Evolutionary conservation across 1,140 invertebrate species (phyloP).

Genomic region (Tetragonula clypearis): DNA sequence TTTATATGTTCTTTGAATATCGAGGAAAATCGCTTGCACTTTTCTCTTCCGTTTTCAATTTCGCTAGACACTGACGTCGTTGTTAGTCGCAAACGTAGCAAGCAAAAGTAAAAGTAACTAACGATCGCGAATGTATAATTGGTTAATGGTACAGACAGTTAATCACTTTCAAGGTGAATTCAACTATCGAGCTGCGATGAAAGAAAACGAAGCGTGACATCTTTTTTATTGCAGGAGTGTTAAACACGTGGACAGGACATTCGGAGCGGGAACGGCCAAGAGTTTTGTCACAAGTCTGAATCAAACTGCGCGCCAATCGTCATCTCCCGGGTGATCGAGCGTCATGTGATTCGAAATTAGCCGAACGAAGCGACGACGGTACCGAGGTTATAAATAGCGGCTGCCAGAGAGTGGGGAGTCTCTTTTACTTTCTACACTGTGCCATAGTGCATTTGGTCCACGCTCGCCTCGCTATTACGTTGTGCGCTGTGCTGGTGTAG

Average conservation of each 20-base stretch:
- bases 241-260: conserved; percentile 27
- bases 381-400: conserved; percentile 77
- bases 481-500: conserved; percentile 60
- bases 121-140: not conserved
- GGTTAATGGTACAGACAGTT: no score
- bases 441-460: conserved; percentile 65
- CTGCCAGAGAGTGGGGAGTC: conserved; percentile 68
- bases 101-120: no score
- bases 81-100: not conserved
- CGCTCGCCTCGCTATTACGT: conserved; percentile 61
- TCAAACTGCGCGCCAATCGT: conserved; percentile 60
- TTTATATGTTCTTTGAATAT: not conserved
- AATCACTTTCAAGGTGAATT: not conserved
- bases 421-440: conserved; percentile 75
- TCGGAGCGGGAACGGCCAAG: not conserved
- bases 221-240: not conserved
- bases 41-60: not conserved
- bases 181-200: not conserved
- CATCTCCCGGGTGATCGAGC: conserved; percentile 30
- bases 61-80: not conserved
- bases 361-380: conserved; percentile 56
- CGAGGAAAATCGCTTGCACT: not conserved
- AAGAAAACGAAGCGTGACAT: no score
- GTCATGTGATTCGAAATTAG: conserved; percentile 64
- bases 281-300: not conserved